Conservation (phyloP, 2,888 invertebrate genomes). For the Cantharis rufa region DNA sequence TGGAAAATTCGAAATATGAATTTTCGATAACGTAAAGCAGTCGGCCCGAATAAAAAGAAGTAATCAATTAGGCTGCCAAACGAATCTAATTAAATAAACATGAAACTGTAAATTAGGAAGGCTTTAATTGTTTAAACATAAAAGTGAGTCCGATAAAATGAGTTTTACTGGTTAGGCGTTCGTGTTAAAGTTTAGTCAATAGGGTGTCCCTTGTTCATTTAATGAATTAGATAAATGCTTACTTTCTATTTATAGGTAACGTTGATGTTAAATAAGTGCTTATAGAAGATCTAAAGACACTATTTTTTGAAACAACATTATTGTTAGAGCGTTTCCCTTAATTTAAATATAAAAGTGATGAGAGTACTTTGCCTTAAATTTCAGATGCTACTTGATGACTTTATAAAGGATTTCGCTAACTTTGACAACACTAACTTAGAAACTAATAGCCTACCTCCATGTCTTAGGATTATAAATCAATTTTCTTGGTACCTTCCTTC, state of each 20-base stretch:
- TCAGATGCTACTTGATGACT: conserved; percentile 25
- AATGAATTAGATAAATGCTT: background rate
- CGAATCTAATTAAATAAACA: background rate
- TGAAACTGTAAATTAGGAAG: background rate
- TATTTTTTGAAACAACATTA: background rate
- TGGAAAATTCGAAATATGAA: no score
- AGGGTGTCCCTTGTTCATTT: background rate
- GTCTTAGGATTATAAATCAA: conserved; percentile 44
- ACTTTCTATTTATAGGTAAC: background rate
- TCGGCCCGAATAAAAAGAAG: background rate
- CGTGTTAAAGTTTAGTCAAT: background rate
- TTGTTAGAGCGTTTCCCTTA: background rate
- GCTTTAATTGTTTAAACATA: background rate
- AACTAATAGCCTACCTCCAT: conserved; percentile 24
- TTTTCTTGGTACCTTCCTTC: conserved; percentile 37
- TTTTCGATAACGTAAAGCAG: background rate
- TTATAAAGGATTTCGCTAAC: conserved; percentile 27
- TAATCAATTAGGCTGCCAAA: background rate
- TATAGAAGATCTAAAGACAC: background rate
- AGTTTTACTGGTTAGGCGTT: background rate
- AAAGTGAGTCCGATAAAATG: background rate
- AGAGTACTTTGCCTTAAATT: conserved; percentile 2
- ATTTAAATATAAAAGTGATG: background rate
- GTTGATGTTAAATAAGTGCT: background rate
- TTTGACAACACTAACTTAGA: conserved; percentile 28